Conservation (phyloP, 2,888 invertebrate genomes). For the Nycteola revayana region DNA sequence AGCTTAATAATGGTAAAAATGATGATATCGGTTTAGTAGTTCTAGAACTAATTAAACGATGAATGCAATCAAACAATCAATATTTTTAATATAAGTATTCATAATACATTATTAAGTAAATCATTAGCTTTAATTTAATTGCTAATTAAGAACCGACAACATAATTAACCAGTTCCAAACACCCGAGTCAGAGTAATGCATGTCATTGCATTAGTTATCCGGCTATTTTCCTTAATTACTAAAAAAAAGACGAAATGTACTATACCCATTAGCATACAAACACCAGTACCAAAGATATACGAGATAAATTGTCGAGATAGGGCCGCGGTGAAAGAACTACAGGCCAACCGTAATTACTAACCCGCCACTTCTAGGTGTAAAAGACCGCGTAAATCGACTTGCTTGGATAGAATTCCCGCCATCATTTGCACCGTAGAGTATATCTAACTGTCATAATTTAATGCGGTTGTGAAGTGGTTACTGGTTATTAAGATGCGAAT, state of each 20-base stretch:
- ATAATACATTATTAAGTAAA: no score
- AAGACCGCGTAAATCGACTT: slow-evolving; percentile 34
- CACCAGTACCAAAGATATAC: slow-evolving; percentile 60
- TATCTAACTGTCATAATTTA: slow-evolving; percentile 32
- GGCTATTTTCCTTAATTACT: slow-evolving; percentile 29
- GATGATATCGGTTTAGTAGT: no score
- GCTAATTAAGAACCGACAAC: no score
- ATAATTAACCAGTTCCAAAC: neutral
- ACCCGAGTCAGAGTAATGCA: slow-evolving; percentile 11
- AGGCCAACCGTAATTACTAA: slow-evolving; percentile 57
- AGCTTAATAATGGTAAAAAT: no score
- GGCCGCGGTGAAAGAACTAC: slow-evolving; percentile 61
- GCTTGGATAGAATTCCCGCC: slow-evolving; percentile 24
- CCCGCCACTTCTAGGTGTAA: slow-evolving; percentile 42
- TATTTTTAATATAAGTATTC: no score
- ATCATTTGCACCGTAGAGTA: slow-evolving; percentile 25
- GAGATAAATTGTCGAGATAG: slow-evolving; percentile 74
- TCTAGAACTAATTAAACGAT: no score
- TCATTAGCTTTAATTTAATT: no score
- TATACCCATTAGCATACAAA: slow-evolving; percentile 72
- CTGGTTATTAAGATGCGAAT: slow-evolving; percentile 22
- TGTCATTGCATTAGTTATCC: slow-evolving; percentile 25
- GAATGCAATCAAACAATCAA: no score
- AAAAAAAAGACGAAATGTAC: slow-evolving; percentile 27
- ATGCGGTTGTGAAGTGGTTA: slow-evolving; percentile 27